Evolutionary conservation across 2,797 vertebrate genomes (phyloP).

Genomic region (Lemur catta): DNA sequence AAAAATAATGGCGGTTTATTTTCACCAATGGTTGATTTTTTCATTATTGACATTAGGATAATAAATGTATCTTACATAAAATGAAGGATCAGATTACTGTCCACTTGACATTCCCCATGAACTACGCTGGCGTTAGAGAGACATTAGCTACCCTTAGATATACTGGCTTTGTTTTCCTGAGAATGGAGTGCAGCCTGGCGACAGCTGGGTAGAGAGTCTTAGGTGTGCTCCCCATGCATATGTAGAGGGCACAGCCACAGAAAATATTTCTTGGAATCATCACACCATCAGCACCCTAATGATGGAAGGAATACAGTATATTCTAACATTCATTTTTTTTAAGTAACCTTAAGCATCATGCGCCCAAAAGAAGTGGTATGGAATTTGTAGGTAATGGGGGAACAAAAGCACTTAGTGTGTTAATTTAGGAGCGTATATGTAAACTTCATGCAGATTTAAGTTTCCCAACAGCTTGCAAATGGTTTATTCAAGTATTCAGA

Average conservation of each 20-base stretch:
- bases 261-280: not conserved
- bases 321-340: not conserved
- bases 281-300: not conserved
- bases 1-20: not conserved
- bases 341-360: conserved; percentile 10
- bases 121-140: not conserved
- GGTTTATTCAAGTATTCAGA: conserved; percentile 4
- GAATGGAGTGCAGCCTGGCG: not conserved
- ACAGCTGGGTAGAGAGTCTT: not conserved
- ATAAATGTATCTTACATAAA: not conserved
- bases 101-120: not conserved
- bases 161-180: not conserved
- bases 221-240: fast-evolving
- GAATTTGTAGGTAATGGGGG: not conserved
- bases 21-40: not conserved
- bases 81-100: not conserved
- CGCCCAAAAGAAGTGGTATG: not conserved
- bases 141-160: not conserved
- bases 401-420: not conserved
- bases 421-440: conserved; percentile 6
- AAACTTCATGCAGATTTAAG: conserved; percentile 37
- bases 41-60: not conserved
- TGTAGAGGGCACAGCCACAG: fast-evolving
- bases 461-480: conserved; percentile 66
- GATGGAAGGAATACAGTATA: not conserved